phyloP scores from a whole-genome alignment of 2,797 vertebrate genomes.

The Hoplostethus mediterraneus region DNA sequence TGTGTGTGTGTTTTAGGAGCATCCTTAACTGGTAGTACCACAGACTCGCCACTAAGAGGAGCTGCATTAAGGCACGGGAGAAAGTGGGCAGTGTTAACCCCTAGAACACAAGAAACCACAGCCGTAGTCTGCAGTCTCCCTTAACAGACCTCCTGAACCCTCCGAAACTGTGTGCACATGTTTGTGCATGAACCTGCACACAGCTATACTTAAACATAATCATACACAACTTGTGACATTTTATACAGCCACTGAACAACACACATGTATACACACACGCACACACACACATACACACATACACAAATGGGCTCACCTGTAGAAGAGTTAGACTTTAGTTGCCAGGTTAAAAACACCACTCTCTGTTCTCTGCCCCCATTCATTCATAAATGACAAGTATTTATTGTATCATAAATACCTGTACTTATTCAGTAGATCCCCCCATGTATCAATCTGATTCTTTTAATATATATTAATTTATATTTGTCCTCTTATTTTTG shows the following conservation, averaged over 20 bases:
- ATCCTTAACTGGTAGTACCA: conserved; percentile 77
- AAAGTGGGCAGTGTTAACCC: conserved; percentile 49
- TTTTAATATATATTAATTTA: conserved; percentile 99
- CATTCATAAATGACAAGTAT: conserved; percentile 93
- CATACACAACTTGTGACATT: conserved; percentile 56
- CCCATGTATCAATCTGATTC: conserved; percentile 93
- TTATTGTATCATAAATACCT: conserved; percentile 99
- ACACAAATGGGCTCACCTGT: conserved; percentile 58
- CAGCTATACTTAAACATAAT: conserved; percentile 52
- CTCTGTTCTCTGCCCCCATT: conserved; percentile 59
- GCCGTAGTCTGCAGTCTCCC: conserved; percentile 57
- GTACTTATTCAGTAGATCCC: conserved; percentile 95
- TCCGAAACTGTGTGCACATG: conserved; percentile 68
- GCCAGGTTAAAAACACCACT: conserved; percentile 66
- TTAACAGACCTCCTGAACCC: conserved; percentile 63
- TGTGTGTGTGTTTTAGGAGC: conserved; percentile 73
- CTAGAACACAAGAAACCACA: conserved; percentile 55
- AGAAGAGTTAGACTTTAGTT: conserved; percentile 50
- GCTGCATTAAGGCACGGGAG: conserved; percentile 63
- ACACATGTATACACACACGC: conserved; percentile 45
- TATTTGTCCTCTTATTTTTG: conserved; percentile 99
- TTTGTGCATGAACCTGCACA: conserved; percentile 53
- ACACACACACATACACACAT: conserved; percentile 26
- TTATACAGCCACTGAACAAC: conserved; percentile 77
- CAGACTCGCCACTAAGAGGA: conserved; percentile 74